phyloP scores from a whole-genome alignment of 1,140 invertebrate genomes.

The Aphidius ervi region DNA sequence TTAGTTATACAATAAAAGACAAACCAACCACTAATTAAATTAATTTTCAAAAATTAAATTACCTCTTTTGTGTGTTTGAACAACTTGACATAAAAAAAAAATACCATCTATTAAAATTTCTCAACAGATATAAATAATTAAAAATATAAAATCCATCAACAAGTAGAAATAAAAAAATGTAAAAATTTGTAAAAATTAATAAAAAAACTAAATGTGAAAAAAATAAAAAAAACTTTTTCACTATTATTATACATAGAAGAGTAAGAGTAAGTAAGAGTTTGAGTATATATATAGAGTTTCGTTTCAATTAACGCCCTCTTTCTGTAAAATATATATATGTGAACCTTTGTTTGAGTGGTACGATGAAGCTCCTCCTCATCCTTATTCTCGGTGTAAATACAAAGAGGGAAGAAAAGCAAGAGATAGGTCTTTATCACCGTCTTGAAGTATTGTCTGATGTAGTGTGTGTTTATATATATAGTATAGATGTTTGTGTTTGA shows the following conservation, averaged over 20 bases:
- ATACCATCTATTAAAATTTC: neutral
- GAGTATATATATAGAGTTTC: conserved; percentile 18
- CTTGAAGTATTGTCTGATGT: neutral
- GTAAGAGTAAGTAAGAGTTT: neutral
- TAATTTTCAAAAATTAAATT: conserved; percentile 31
- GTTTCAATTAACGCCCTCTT: conserved; percentile 27
- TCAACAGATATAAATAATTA: neutral
- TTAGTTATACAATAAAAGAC: conserved; percentile 28
- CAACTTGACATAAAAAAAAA: neutral
- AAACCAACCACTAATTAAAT: conserved; percentile 50
- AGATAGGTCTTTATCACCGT: conserved; percentile 23
- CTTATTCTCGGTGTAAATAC: neutral
- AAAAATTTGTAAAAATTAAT: neutral
- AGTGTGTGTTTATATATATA: neutral
- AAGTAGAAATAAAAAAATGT: neutral
- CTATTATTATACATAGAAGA: conserved; percentile 1
- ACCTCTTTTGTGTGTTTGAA: neutral
- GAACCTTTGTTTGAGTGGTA: conserved; percentile 14
- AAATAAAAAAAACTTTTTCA: neutral
- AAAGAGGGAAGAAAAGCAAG: conserved; percentile 8
- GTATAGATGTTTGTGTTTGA: conserved; percentile 10
- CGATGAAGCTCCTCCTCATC: neutral
- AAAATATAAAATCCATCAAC: conserved; percentile 1
- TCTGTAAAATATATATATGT: neutral
- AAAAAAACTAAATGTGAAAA: conserved; percentile 12